These are phyloP conservation scores for Coptodon rendalli DNA, from an alignment of 2,113 vertebrate genomes.

Conservation along the genomic window DNA sequence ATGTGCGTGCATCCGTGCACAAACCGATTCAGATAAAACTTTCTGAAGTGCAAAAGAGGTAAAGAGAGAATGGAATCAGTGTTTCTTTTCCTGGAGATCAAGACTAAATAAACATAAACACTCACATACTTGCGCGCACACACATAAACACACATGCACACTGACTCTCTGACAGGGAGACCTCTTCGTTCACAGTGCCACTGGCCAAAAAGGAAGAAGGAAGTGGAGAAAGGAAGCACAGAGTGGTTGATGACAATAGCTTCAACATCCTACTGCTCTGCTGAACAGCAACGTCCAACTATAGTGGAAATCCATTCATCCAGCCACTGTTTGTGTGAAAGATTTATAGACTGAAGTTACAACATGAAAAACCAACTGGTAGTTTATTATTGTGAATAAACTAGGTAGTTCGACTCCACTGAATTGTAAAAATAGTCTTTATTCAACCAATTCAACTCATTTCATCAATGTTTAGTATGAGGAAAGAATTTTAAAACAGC, in stretches of 20 bases:
- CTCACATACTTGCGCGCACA: background rate
- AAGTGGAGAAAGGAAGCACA: conserved; percentile 45
- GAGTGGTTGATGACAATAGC: conserved; percentile 33
- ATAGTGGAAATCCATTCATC: background rate
- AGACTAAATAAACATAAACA: conserved; percentile 15
- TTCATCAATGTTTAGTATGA: background rate
- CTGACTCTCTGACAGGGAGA: background rate
- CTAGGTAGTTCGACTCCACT: background rate
- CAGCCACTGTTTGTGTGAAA: background rate
- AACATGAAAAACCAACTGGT: background rate
- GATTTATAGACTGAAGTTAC: background rate
- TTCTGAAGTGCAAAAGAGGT: background rate
- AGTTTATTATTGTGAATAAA: background rate
- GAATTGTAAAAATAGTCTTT: background rate
- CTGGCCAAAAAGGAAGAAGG: conserved; percentile 45
- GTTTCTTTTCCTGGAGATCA: conserved; percentile 25
- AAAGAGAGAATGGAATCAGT: background rate
- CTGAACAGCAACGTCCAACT: background rate
- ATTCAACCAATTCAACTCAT: background rate
- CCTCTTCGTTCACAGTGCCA: background rate
- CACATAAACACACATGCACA: background rate
- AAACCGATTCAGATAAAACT: conserved; percentile 1
- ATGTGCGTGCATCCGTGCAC: background rate
- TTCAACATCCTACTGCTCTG: conserved; percentile 23
- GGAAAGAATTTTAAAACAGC: background rate